Evolutionary conservation across 2,888 invertebrate species (phyloP).

Genomic region (Athalia rosae): DNA sequence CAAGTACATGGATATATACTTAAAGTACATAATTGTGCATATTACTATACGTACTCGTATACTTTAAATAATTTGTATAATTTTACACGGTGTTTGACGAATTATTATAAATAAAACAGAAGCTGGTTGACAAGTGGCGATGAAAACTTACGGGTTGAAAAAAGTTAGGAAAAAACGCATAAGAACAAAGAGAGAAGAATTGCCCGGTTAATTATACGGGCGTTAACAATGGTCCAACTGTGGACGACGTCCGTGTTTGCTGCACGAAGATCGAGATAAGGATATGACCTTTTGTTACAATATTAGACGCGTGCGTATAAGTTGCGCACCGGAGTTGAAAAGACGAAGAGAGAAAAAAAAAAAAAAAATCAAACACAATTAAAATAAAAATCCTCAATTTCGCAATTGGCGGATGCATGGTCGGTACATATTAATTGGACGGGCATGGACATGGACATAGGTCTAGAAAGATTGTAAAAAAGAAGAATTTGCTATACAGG

Average conservation of each 20-base stretch:
- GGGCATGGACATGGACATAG: too few relatives aligned
- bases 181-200: neutral
- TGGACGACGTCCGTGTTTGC: neutral
- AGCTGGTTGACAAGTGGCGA: slow-evolving; percentile 17
- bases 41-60: too few relatives aligned
- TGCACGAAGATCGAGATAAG: slow-evolving; percentile 39
- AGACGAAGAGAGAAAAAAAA: too few relatives aligned
- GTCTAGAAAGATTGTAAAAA: too few relatives aligned
- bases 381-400: slow-evolving; percentile 54
- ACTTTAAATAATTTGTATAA: too few relatives aligned
- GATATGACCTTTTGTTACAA: slow-evolving; percentile 34
- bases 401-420: slow-evolving; percentile 62
- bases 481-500: too few relatives aligned
- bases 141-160: neutral
- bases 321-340: too few relatives aligned
- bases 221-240: slow-evolving; percentile 36
- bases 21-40: too few relatives aligned
- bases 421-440: neutral
- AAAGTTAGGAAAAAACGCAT: too few relatives aligned
- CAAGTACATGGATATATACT: neutral
- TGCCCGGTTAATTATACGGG: slow-evolving; percentile 25
- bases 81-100: neutral
- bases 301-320: too few relatives aligned
- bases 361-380: too few relatives aligned
- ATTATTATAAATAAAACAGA: slow-evolving; percentile 26